Evolutionary conservation across 2,113 vertebrate species (phyloP), one percentile per base, ranked within the genome.

Genomic region (Rhea americana): DNA sequence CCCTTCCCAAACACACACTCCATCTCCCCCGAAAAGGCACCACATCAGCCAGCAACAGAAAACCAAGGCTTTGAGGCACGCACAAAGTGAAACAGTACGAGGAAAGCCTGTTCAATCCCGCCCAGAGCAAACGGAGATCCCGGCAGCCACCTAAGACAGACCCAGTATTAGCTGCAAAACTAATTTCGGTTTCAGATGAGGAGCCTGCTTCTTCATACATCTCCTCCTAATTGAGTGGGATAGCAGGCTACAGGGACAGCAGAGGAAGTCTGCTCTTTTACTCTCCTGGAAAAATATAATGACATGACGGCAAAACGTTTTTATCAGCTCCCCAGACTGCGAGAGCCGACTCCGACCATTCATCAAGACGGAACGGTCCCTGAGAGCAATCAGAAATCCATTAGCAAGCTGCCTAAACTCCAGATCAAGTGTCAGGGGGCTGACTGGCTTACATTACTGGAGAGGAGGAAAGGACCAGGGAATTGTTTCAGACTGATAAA

Each of bases 321-420:
- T 91, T 55, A 8, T 87, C 89, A 76, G 79, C 65, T 92, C 77
- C 88, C 85, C 76, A 80, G 95, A 55, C 73, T 74, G 89, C 35
- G 4, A 78, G 76, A 82, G 85, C 61, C 4, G 4, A 51, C 62
- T 59, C 35, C 28, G 51, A 58, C 43, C 83, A 92, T 94, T 56
- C 74, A 67, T 93, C 84, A 94, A 85, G 45, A 70, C 30, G n/a
- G 72, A 92, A 85, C 63, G 85, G 92, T 82, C 67, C 82, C 73
- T 72, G 87, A 95, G 93, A 84, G 92, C 61, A 90, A 95, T 95
- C 92, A 93, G 72, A 96, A 97, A 96, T 63, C 87, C 92, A 96
- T 96, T 91, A 96, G 94, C 93, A 90, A 94, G 83, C 88, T 94
- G 76, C 72, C 77, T 30, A 75, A 48, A 20, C 89, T 74, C 95